These are phyloP conservation scores for Oenanthe oenanthe DNA, from an alignment of 2,113 vertebrate species.

Conservation along the genomic window DNA sequence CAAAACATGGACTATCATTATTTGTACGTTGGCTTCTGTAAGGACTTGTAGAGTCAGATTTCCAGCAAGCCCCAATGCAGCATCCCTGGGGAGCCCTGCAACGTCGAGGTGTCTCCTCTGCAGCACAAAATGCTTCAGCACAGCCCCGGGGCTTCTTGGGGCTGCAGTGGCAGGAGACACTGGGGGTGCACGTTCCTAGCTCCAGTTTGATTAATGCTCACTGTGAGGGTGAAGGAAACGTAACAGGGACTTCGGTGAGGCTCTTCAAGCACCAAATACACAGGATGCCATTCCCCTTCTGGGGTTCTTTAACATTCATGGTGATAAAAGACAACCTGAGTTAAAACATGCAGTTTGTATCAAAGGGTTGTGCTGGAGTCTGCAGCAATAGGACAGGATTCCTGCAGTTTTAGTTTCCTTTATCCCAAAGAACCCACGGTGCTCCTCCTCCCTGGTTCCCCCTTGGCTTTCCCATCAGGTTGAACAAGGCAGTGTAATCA, in stretches of 20 bases:
- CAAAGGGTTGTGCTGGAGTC: neutral
- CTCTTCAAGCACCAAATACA: fast-evolving
- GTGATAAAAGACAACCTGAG: neutral
- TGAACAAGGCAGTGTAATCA: neutral
- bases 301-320: neutral
- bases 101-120: neutral
- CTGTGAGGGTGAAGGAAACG: neutral
- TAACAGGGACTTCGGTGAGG: neutral
- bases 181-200: fast-evolving
- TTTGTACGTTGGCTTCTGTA: fast-evolving
- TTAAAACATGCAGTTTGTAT: fast-evolving
- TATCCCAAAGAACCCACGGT: neutral
- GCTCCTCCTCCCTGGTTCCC: neutral
- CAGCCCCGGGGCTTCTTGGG: neutral
- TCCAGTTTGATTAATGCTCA: neutral
- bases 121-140: neutral
- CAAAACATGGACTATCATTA: fast-evolving
- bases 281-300: fast-evolving
- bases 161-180: neutral
- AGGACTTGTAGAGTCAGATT: neutral
- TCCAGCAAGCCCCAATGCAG: neutral
- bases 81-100: neutral
- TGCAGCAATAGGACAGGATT: neutral
- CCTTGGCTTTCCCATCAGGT: neutral
- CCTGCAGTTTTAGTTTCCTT: neutral